These are phyloP conservation scores for Malthinus flaveolus DNA, from an alignment of 2,888 invertebrate species.

Conservation along the genomic window DNA sequence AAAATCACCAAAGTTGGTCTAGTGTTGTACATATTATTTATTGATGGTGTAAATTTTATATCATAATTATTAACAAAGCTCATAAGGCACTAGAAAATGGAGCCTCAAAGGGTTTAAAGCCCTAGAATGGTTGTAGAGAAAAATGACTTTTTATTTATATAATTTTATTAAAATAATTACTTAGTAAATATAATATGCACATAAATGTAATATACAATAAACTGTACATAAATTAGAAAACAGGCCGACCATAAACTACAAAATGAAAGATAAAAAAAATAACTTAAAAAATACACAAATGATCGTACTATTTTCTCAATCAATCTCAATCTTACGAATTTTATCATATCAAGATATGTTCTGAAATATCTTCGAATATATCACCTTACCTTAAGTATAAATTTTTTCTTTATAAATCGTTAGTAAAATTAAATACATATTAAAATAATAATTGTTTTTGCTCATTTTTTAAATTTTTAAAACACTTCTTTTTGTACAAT, in stretches of 20 bases:
- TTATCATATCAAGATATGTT: conserved; percentile 19
- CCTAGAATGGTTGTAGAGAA: background rate
- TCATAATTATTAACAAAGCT: too few relatives aligned
- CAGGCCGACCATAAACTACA: conserved; percentile 18
- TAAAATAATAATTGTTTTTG: conserved; percentile 13
- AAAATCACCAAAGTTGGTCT: too few relatives aligned
- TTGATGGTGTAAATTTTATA: too few relatives aligned
- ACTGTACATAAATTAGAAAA: conserved; percentile 31
- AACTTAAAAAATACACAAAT: conserved; percentile 4
- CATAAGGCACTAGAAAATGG: too few relatives aligned
- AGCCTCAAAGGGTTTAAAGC: too few relatives aligned
- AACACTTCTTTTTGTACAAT: conserved; percentile 11
- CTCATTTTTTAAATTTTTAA: conserved; percentile 9
- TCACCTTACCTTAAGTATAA: conserved; percentile 20
- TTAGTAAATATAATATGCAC: conserved; percentile 35
- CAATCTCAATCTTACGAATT: conserved; percentile 12
- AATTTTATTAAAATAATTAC: conserved; percentile 29
- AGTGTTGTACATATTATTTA: too few relatives aligned
- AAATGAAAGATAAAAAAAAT: conserved; percentile 5
- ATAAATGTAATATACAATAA: conserved; percentile 33
- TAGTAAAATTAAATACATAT: conserved; percentile 22
- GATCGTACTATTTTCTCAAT: conserved; percentile 16
- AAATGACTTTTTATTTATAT: conserved; percentile 13
- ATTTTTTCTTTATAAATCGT: conserved; percentile 8
- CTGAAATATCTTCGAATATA: conserved; percentile 19